Percentiles rank a stretch among this genome's conserved stretches.
Evolutionary conservation across 2,113 vertebrate genomes (phyloP).

Genomic region (Narcine bancroftii): DNA sequence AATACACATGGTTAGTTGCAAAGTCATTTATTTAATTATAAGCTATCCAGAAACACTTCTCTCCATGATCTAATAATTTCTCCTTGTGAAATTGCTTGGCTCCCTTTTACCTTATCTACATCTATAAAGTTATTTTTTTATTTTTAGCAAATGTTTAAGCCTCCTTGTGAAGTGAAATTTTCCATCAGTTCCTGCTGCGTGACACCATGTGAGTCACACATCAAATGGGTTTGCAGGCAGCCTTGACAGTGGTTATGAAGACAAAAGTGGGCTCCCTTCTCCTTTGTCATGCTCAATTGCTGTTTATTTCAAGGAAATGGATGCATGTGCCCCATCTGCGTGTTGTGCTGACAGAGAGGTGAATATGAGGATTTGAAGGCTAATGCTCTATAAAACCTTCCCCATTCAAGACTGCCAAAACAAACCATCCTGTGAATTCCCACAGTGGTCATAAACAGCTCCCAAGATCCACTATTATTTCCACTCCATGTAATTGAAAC

Average conservation of each 20-base stretch:
- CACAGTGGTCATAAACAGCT: background rate
- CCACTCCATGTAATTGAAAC: background rate
- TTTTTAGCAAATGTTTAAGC: constrained; percentile 14
- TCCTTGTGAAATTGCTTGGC: background rate
- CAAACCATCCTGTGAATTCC: background rate
- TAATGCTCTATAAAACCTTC: background rate
- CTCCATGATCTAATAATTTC: background rate
- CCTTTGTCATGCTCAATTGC: background rate
- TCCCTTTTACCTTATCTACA: background rate
- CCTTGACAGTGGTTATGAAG: background rate
- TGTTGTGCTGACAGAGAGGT: background rate
- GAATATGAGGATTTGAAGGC: background rate
- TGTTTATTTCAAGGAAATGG: constrained; percentile 19
- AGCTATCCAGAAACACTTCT: background rate
- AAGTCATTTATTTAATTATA: background rate
- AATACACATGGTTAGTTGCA: background rate
- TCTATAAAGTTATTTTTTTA: background rate
- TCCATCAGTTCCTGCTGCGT: background rate
- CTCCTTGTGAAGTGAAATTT: background rate
- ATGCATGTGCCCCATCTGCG: background rate
- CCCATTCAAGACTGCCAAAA: background rate
- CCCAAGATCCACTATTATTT: background rate
- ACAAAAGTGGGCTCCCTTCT: background rate
- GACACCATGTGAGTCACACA: background rate
- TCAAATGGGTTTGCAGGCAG: constrained; percentile 1